These are phyloP conservation scores for Crypturellus tataupa DNA, from an alignment of 2,797 vertebrate species.

Conservation along the genomic window DNA sequence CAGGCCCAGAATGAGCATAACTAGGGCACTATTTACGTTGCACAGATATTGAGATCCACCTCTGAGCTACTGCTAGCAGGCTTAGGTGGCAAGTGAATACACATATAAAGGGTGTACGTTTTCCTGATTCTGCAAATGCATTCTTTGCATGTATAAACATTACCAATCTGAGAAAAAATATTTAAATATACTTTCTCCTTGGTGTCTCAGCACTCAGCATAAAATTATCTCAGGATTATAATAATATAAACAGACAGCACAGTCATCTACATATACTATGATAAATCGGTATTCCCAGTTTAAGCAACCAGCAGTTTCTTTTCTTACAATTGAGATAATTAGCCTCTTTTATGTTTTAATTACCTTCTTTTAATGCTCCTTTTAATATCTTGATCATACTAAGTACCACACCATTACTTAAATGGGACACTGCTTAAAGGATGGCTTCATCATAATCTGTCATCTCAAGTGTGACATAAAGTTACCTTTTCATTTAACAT, in stretches of 20 bases:
- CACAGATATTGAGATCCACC: neutral
- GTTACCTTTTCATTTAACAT: neutral
- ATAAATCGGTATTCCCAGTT: neutral
- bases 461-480: neutral
- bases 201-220: neutral
- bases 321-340: neutral
- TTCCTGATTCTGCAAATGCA: neutral
- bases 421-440: neutral
- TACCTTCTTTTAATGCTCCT: neutral
- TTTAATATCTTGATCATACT: neutral
- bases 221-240: conserved; percentile 1
- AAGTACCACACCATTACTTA: neutral
- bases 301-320: neutral
- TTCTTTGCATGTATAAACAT: neutral
- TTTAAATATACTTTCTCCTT: neutral
- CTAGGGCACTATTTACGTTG: neutral
- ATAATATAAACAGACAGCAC: neutral
- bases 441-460: neutral
- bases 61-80: neutral
- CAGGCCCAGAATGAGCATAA: neutral
- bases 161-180: neutral
- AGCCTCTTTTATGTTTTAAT: neutral
- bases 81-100: neutral
- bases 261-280: neutral
- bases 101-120: neutral